Evolutionary conservation across 1,140 invertebrate genomes (phyloP).

Genomic region (Papilio helenus): DNA sequence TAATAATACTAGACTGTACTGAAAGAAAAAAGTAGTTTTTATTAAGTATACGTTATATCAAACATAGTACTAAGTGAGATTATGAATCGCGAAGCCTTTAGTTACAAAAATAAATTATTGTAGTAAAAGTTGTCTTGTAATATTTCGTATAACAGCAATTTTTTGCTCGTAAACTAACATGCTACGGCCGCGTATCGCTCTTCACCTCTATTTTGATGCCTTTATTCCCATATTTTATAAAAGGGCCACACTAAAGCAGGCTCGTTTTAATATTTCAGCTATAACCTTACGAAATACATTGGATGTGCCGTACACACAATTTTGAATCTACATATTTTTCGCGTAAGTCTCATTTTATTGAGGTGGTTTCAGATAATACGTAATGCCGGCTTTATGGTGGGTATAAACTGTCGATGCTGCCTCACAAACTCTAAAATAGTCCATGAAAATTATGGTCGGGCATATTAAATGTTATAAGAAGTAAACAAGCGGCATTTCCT

Average conservation of each 20-base stretch:
- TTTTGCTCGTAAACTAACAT: slow-evolving; percentile 24
- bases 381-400: slow-evolving; percentile 59
- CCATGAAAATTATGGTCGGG: slow-evolving; percentile 57
- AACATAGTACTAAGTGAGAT: not conserved
- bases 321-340: slow-evolving; percentile 55
- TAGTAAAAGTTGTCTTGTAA: not conserved
- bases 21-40: not conserved
- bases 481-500: slow-evolving; percentile 7
- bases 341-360: slow-evolving; percentile 57
- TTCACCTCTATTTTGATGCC: slow-evolving; percentile 35
- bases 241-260: slow-evolving; percentile 33
- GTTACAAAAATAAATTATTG: not conserved
- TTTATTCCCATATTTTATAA: slow-evolving; percentile 37
- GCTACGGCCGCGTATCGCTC: slow-evolving; percentile 4
- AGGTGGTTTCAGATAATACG: slow-evolving; percentile 48
- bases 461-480: slow-evolving; percentile 36
- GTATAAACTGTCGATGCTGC: slow-evolving; percentile 50
- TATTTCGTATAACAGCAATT: slow-evolving; percentile 10
- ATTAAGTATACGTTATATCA: not conserved
- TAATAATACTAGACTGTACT: too few species aligned
- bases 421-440: slow-evolving; percentile 47
- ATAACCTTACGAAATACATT: slow-evolving; percentile 37
- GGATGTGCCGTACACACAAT: slow-evolving; percentile 39
- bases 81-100: not conserved
- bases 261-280: slow-evolving; percentile 36